These are phyloP conservation scores for Henicopernis longicauda DNA, from an alignment of 2,113 vertebrate genomes.

Conservation along the genomic window DNA sequence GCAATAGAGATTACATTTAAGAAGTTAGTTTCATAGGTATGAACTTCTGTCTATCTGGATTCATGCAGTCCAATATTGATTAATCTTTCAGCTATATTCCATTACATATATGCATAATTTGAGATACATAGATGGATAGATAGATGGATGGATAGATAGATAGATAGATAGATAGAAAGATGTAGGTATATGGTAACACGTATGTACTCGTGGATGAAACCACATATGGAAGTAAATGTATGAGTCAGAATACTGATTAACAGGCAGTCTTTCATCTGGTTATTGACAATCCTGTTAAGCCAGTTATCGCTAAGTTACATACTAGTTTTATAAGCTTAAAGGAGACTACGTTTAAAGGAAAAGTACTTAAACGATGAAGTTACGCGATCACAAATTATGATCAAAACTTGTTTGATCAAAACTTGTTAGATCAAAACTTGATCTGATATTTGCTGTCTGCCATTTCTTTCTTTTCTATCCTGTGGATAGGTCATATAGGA, in stretches of 20 bases:
- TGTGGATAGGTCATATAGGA: neutral
- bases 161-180: neutral
- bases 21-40: neutral
- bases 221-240: neutral
- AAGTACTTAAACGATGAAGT: neutral
- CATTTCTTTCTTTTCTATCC: neutral
- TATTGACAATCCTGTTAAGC: neutral
- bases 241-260: neutral
- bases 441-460: neutral
- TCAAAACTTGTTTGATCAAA: neutral
- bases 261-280: neutral
- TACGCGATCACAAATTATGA: neutral
- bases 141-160: neutral
- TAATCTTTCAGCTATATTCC: neutral
- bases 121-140: neutral
- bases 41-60: neutral
- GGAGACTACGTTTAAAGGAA: neutral
- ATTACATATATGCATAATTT: neutral
- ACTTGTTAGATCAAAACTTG: neutral
- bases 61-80: neutral
- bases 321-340: neutral
- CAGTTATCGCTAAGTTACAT: neutral
- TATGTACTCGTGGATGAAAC: neutral
- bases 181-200: neutral
- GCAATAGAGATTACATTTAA: neutral